phyloP scores from a whole-genome alignment of 2,888 invertebrate genomes.

The Auanema freiburgensis region DNA sequence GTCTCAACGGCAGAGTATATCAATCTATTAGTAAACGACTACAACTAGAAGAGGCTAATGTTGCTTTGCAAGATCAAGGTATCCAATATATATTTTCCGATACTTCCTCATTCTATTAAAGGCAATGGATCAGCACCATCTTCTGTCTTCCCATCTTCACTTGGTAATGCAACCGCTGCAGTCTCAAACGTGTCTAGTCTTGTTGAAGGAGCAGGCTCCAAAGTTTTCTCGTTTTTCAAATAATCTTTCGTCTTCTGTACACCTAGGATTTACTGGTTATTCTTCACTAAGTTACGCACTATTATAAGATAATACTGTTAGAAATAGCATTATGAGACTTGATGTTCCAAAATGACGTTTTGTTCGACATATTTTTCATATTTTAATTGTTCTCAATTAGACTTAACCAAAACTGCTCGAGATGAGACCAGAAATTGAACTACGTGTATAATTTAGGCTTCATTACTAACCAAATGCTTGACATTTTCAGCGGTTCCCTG shows the following conservation, averaged over 20 bases:
- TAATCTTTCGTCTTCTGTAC: conserved; percentile 18
- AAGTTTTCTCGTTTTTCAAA: conserved; percentile 63
- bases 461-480: too few species aligned
- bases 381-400: too few species aligned
- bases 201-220: conserved; percentile 62
- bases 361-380: too few species aligned
- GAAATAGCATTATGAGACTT: too few species aligned
- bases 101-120: neutral
- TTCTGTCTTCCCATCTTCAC: conserved; percentile 39
- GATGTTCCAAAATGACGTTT: too few species aligned
- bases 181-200: conserved; percentile 60
- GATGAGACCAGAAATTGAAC: too few species aligned
- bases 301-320: too few species aligned
- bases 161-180: conserved; percentile 58
- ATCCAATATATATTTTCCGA: too few species aligned
- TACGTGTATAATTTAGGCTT: too few species aligned
- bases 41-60: conserved; percentile 82
- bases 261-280: neutral
- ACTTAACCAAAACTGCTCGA: too few species aligned
- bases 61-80: conserved; percentile 22
- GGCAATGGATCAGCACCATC: conserved; percentile 20
- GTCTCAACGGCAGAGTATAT: conserved; percentile 90
- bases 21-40: conserved; percentile 80
- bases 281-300: too few species aligned
- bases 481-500: too few species aligned